phyloP scores from a whole-genome alignment of 2,113 vertebrate genomes.

The Todiramphus chloris region DNA sequence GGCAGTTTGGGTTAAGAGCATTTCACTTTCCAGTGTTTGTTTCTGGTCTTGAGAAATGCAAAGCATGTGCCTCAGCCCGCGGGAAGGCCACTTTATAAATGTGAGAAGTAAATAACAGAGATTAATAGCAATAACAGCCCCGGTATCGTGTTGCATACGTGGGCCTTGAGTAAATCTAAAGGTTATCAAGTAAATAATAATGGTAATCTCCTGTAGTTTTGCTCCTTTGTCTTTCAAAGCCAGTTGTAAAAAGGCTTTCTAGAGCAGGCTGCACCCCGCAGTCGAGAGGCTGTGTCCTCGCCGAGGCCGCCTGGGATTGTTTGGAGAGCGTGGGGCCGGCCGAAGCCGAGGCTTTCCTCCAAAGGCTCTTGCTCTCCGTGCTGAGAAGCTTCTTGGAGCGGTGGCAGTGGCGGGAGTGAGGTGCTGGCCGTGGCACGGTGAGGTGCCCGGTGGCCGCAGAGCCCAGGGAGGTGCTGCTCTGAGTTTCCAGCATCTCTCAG shows the following conservation, averaged over 20 bases:
- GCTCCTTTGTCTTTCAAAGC: background rate
- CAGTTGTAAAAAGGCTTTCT: background rate
- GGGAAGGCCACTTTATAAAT: background rate
- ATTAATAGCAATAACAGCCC: background rate
- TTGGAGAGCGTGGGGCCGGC: conserved; percentile 34
- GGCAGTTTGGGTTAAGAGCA: background rate
- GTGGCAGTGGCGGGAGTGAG: background rate
- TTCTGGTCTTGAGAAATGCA: background rate
- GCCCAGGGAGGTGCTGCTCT: accelerated
- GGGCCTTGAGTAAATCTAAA: background rate
- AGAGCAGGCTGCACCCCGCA: conserved; percentile 33
- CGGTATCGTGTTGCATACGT: background rate
- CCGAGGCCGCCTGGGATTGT: conserved; percentile 33
- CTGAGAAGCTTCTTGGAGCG: background rate
- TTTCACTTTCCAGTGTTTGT: background rate
- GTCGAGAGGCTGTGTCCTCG: conserved; percentile 36
- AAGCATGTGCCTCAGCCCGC: background rate
- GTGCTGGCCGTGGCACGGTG: accelerated
- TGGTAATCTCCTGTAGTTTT: background rate
- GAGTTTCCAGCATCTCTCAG: background rate
- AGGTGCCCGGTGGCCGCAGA: background rate
- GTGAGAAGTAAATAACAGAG: conserved; percentile 4
- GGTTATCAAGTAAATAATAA: background rate
- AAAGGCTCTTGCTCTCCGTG: background rate
- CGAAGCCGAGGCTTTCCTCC: background rate